Base-by-base conservation (phyloP, 23 tunicate species). In the Diplosoma virens region DNA sequence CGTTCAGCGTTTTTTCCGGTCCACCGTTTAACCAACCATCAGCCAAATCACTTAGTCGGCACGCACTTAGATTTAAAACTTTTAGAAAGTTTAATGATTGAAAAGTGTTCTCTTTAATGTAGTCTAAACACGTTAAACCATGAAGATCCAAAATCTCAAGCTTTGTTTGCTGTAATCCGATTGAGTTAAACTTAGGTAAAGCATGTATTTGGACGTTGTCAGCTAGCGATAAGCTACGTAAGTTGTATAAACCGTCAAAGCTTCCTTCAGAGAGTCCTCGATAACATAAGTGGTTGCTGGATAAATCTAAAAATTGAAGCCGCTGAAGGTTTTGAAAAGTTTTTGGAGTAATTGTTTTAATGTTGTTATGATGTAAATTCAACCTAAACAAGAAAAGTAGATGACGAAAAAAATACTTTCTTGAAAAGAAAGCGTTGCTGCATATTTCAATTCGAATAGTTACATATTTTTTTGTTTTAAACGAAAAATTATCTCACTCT, bases 21-120 rank as follows among this genome's bases (percentile, higher is more conserved):
- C 96, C 96, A 22, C 81, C 81, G 45, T 76, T 82, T 29, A 89
- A 59, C 96, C 96, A 89, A 20, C 96, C 96, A 20, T 50, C 76
- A 47, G 61, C 53, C 30, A 89, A 26, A 20, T 59, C 27, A 20
- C 50, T 37, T 52, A 89, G 67, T 25, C 67, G 76, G 52, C 88
- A 82, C 52, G 16, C 48, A 50, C 96, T 89, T 27, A 89, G 33
- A 59, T 89, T 89, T 6, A 89, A 34, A 18, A 16, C 25, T 6
- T 45, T 26, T 28, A 89, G 37, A 47, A 16, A 20, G 2, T 26
- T 24, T 0, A 89, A 50, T 36, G 60, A 37, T 32, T 32, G 9
- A 82, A 82, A 82, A 1, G 81, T 66, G 28, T n/a, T 22, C 14
- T 35, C 4, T 34, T 65, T 67, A 23, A 82, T 74, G 7, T 22